phyloP scores from a whole-genome alignment of 1,140 invertebrate species.

The Zaprionus tsacasi region DNA sequence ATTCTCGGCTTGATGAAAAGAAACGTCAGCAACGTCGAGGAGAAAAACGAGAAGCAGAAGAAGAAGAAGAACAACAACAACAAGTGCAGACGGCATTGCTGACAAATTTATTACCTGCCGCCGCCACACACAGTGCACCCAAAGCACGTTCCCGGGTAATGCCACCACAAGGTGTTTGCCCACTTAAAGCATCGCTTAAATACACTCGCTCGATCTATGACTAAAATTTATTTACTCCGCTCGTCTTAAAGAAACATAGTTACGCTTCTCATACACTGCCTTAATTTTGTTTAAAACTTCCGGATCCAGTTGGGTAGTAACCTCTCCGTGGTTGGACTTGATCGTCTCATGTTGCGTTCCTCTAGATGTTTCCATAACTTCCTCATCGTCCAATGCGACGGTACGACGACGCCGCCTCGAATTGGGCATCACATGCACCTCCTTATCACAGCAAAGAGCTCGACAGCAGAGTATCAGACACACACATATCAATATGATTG shows the following conservation, averaged over 20 bases:
- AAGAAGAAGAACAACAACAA: not conserved
- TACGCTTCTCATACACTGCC: slow-evolving; percentile 4
- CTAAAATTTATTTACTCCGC: slow-evolving; percentile 18
- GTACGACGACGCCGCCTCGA: not conserved
- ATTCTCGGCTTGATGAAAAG: slow-evolving; percentile 70
- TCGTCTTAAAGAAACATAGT: slow-evolving; percentile 8
- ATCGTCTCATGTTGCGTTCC: too few relatives aligned
- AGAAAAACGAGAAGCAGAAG: too few relatives aligned
- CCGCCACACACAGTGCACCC: slow-evolving; percentile 24
- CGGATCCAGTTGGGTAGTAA: not conserved
- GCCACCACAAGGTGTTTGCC: too few relatives aligned
- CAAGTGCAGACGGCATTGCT: slow-evolving; percentile 53
- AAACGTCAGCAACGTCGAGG: slow-evolving; percentile 51
- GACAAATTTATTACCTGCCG: slow-evolving; percentile 62
- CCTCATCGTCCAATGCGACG: not conserved
- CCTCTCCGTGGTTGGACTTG: too few relatives aligned
- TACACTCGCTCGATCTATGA: slow-evolving; percentile 14
- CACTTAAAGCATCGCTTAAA: slow-evolving; percentile 51
- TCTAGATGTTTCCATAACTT: too few relatives aligned
- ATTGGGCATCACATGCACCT: slow-evolving; percentile 6
- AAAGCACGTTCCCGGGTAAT: too few relatives aligned
- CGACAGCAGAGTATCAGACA: slow-evolving; percentile 1
- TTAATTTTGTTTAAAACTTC: not conserved
- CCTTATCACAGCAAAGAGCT: not conserved
- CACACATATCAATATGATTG: not conserved